Conservation (phyloP, 2,113 vertebrate species). For the Neolamprologus cancellatus region DNA sequence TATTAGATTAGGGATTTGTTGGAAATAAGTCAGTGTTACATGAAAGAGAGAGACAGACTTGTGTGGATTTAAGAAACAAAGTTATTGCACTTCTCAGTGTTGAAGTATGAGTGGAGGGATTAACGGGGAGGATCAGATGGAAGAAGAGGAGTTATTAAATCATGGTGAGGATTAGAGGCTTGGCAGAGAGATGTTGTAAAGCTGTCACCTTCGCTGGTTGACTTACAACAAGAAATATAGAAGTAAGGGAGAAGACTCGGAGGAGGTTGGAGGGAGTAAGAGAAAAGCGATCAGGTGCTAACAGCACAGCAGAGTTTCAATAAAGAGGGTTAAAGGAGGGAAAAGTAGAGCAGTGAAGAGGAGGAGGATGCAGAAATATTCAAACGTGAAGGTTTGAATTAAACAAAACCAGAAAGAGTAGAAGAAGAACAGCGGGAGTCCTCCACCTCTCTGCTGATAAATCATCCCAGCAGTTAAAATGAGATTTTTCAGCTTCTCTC, state of each 20-base stretch:
- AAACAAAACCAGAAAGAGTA: neutral
- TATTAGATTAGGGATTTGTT: neutral
- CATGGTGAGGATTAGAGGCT: neutral
- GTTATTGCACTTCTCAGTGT: neutral
- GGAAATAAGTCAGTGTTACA: neutral
- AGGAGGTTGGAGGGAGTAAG: neutral
- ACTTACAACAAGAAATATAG: rapidly evolving
- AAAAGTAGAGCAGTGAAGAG: neutral
- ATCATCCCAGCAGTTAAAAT: neutral
- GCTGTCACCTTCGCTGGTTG: neutral
- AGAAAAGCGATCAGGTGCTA: neutral
- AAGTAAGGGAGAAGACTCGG: neutral
- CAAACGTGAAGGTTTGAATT: neutral
- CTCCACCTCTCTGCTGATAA: neutral
- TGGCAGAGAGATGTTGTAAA: neutral
- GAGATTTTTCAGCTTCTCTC: neutral
- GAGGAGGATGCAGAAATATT: neutral
- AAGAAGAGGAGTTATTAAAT: neutral
- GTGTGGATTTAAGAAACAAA: neutral
- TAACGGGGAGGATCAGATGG: neutral
- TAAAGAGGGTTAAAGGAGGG: neutral
- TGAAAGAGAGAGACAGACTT: neutral
- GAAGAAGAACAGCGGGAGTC: neutral
- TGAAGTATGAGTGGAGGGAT: neutral
- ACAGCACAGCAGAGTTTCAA: neutral